A percentile compares a stretch with the other conserved stretches of the same genome.
Conservation (phyloP, 2,797 vertebrate genomes). For the Periophthalmus magnuspinnatus region DNA sequence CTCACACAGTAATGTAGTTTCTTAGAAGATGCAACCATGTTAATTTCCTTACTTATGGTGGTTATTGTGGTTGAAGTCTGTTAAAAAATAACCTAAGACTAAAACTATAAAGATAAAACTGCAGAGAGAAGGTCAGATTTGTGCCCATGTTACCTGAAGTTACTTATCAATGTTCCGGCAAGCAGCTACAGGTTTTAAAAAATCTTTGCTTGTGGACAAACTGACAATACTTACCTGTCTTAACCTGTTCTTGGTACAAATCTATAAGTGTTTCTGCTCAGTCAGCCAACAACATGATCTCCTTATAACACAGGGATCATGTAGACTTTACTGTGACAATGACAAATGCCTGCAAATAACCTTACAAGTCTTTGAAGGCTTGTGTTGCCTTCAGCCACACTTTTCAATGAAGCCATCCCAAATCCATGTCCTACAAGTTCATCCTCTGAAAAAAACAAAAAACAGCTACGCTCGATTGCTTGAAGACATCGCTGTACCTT, state of each 20-base stretch:
- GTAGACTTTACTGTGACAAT: slow-evolving; percentile 34
- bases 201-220: slow-evolving; percentile 10
- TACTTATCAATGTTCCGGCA: slow-evolving; percentile 23
- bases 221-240: slow-evolving; percentile 26
- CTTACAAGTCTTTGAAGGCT: slow-evolving; percentile 21
- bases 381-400: slow-evolving; percentile 9
- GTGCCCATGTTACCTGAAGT: background rate
- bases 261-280: slow-evolving; percentile 45
- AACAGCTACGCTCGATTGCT: background rate
- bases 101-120: background rate
- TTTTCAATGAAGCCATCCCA: slow-evolving; percentile 24
- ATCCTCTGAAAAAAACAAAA: slow-evolving; percentile 11
- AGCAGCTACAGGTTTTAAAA: slow-evolving; percentile 9
- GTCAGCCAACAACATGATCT: slow-evolving; percentile 50
- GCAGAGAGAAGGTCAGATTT: background rate
- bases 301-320: slow-evolving; percentile 40
- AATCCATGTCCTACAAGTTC: slow-evolving; percentile 4
- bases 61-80: background rate
- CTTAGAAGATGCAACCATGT: background rate
- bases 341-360: slow-evolving; percentile 43
- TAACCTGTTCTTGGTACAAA: slow-evolving; percentile 42
- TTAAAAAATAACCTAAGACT: background rate
- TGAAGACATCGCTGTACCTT: background rate
- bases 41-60: background rate
- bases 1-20: background rate